Conservation (phyloP, 2,797 vertebrate species). For the Chloroceryle inda region DNA sequence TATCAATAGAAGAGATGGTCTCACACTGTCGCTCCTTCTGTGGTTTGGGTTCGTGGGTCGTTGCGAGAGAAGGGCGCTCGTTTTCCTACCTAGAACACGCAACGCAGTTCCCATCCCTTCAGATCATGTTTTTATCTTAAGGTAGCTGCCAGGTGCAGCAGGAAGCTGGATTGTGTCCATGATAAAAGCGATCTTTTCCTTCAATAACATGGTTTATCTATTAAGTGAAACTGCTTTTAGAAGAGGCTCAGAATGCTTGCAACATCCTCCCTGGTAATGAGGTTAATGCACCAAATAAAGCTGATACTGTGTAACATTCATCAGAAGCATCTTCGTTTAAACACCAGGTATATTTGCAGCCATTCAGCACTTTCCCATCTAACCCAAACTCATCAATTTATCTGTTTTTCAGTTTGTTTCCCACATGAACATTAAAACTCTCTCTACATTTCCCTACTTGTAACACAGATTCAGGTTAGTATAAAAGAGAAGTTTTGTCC, state of each 20-base stretch:
- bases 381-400: background rate
- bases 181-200: slow-evolving; percentile 33
- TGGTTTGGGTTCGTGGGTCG: background rate
- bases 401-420: background rate
- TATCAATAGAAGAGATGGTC: background rate
- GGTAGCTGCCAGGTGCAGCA: slow-evolving; percentile 30
- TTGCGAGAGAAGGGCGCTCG: background rate
- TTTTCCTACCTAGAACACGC: background rate
- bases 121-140: background rate
- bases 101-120: background rate
- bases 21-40: background rate
- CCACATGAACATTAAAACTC: background rate
- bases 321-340: background rate
- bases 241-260: background rate
- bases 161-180: background rate
- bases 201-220: slow-evolving; percentile 35
- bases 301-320: background rate
- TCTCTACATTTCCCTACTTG: background rate
- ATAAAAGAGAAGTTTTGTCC: slow-evolving; percentile 14
- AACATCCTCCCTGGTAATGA: background rate
- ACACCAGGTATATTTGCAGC: background rate
- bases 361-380: background rate
- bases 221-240: slow-evolving; percentile 37
- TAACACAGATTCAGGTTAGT: background rate
- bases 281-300: background rate